phyloP scores from a whole-genome alignment of 2,797 vertebrate genomes.

The Scomberomorus guttatus region DNA sequence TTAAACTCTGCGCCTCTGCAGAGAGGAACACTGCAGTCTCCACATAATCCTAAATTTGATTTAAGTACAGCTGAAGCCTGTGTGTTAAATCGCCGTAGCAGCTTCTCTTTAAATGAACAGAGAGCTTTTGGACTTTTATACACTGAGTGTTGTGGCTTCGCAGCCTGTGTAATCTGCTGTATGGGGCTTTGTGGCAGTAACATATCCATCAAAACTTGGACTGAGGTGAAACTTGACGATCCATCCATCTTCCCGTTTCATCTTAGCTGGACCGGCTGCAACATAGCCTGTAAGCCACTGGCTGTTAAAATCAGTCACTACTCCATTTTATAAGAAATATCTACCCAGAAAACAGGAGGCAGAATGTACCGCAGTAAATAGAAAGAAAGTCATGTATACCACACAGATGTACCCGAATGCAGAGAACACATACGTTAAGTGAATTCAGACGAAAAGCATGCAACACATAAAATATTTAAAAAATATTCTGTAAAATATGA shows the following conservation, averaged over 20 bases:
- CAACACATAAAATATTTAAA: slow-evolving; percentile 53
- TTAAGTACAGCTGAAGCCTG: slow-evolving; percentile 34
- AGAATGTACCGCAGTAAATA: neutral
- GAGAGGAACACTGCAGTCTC: slow-evolving; percentile 45
- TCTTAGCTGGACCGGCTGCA: slow-evolving; percentile 23
- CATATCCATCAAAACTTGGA: slow-evolving; percentile 58
- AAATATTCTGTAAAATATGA: slow-evolving; percentile 54
- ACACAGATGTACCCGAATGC: neutral
- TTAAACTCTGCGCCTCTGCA: slow-evolving; percentile 42
- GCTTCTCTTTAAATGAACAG: slow-evolving; percentile 43
- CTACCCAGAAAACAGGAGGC: neutral
- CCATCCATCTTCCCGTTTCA: slow-evolving; percentile 47
- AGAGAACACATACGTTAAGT: neutral
- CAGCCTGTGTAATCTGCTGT: slow-evolving; percentile 36
- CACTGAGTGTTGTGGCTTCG: slow-evolving; percentile 32
- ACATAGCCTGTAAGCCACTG: slow-evolving; percentile 15
- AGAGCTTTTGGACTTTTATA: slow-evolving; percentile 19
- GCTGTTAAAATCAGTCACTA: slow-evolving; percentile 29
- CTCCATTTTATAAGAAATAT: slow-evolving; percentile 25
- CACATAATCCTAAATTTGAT: slow-evolving; percentile 33
- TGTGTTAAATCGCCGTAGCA: slow-evolving; percentile 35
- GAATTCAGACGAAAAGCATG: slow-evolving; percentile 30
- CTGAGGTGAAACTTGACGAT: slow-evolving; percentile 38
- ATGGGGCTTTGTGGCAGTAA: slow-evolving; percentile 41
- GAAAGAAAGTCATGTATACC: slow-evolving; percentile 1